Evolutionary conservation across 2,113 vertebrate species (phyloP), one percentile per base, ranked within the genome.

Genomic region (Tringa solitaria): DNA sequence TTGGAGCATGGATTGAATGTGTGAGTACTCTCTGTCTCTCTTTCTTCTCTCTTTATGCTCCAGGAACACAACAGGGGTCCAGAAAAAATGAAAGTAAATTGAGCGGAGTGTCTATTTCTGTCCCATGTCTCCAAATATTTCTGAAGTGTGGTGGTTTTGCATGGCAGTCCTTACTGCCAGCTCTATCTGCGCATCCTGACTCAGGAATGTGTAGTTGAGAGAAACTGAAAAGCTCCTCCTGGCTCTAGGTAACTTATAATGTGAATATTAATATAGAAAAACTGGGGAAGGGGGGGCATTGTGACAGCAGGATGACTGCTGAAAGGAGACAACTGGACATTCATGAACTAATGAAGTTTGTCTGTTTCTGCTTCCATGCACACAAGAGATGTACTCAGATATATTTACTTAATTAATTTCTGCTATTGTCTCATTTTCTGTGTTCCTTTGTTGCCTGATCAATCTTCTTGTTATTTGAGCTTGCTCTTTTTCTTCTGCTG

Each of bases 381-480:
- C 64, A 84, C 82, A 90, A 84, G 89, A 89, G 89, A 87, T 81
- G 61, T 79, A 92, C 78, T 97, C 82, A 85, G 70, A 84, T 93
- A 93, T 89, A 97, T 95, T 97, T 80, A 83, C 69, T 95, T 86
- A 82, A 81, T 95, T 97, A 84, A 87, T 94, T 94, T 97, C 97
- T 94, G n/a, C 81, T 89, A 56, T 96, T 97, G 84, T 72, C 56
- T 94, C 74, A 82, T 94, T 89, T 97, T 94, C 80, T 57, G 15
- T 84, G 43, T 95, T 90, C 70, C 37, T 94, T 53, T 87, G 91
- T 96, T 95, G 63, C 68, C 72, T 85, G 90, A 97, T 96, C 86
- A 96, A 84, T 78, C 88, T 91, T 95, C 69, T 94, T 97, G 85
- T 96, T 97, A 91, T 96, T 95, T 97, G 96, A 95, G 69, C 72